phyloP scores from a whole-genome alignment of 2,113 vertebrate genomes.

The Todiramphus chloris region DNA sequence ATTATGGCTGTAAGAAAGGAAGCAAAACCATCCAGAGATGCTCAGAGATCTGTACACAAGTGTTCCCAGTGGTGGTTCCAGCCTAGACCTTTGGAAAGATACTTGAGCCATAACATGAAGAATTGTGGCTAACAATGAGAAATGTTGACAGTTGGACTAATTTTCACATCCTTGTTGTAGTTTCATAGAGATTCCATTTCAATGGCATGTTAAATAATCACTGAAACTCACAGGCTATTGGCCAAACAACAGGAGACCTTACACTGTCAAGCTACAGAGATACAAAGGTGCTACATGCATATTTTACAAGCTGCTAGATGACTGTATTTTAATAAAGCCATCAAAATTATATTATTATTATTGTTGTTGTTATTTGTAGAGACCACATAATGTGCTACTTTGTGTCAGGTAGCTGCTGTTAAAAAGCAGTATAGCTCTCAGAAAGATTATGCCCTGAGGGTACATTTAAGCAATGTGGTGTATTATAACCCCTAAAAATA shows the following conservation, averaged over 20 bases:
- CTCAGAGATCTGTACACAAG: background rate
- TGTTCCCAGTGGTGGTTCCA: background rate
- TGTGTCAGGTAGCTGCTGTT: background rate
- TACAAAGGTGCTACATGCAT: background rate
- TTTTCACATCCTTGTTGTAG: background rate
- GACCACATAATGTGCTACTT: background rate
- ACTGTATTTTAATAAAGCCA: background rate
- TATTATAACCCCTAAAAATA: background rate
- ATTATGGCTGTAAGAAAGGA: background rate
- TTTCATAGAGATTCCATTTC: background rate
- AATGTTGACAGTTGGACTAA: background rate
- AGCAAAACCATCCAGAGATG: background rate
- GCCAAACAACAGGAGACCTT: background rate
- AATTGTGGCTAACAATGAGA: background rate
- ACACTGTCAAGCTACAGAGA: background rate
- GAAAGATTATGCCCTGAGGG: background rate
- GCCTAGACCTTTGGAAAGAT: background rate
- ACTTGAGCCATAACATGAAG: background rate
- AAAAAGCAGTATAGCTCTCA: background rate
- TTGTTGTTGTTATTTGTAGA: background rate
- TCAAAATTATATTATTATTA: background rate
- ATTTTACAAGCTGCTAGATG: background rate
- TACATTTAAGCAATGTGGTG: background rate
- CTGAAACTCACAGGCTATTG: background rate
- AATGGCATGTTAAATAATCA: background rate